Evolutionary conservation across 1,140 invertebrate genomes (phyloP), one percentile per base, ranked within the genome.

Genomic region (Drosophila miranda): DNA sequence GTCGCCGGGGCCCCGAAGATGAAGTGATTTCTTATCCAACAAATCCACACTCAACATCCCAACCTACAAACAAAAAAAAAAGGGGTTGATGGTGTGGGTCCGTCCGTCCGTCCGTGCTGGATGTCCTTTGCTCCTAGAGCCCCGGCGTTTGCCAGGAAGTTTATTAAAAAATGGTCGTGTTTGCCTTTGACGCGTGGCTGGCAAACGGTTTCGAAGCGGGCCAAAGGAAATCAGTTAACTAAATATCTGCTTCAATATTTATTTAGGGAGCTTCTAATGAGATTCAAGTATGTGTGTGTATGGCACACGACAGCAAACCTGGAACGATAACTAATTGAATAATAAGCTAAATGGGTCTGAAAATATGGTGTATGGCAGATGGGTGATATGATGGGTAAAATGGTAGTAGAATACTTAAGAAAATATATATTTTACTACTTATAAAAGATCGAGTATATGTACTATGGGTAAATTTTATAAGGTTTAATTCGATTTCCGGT

Each of bases 121-220:
- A 16, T 2, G 42, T 68, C 56, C 55, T 67, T 50, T 50, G 51
- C 38, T 58, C 26, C 4, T 9, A 19, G 30, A 43, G 62, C 55
- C 48, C 54, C 30, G 30, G 48, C 21, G 71, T 64, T 56, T 74
- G 70, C 42, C 52, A 82, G 82, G 82, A 88, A 87, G 82, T 87
- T 87, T 88, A 87, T 87, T 87, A 87, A 87, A 87, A 87, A 87
- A 87, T 83, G 71, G 75, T 78, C 59, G 23, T 87, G 78, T 87
- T 87, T 87, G 82, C 78, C 63, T 67, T 88, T 78, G 82, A 77
- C 82, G 83, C 82, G 82, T 87, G 82, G 79, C 82, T 61, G 80
- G 64, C 51, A 58, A 61, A 62, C 56, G 75, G 56, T 61, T 38
- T 38, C n/a, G 45, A 68, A 49, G 14, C 60, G 69, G 69, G 62